Conservation (phyloP, 2,797 vertebrate species). For the Manis pentadactyla region DNA sequence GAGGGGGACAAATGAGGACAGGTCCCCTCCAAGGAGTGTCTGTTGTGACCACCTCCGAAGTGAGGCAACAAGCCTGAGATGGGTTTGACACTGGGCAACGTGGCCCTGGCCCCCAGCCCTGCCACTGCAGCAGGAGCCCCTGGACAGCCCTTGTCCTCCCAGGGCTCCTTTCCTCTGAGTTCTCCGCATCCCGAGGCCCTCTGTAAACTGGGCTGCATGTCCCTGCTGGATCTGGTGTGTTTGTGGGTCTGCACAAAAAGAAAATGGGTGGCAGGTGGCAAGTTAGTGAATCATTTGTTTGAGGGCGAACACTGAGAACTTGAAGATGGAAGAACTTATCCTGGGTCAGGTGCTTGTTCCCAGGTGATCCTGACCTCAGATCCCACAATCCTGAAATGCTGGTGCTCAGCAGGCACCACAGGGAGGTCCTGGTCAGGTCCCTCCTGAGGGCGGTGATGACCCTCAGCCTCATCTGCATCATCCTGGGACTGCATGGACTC, state of each 20-base stretch:
- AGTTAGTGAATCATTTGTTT: background rate
- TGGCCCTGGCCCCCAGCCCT: accelerated
- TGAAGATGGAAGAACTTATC: background rate
- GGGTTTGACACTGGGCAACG: background rate
- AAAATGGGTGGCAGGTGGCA: background rate
- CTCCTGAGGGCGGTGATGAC: no score
- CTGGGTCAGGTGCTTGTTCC: background rate
- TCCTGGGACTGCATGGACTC: background rate
- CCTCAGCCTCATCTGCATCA: background rate
- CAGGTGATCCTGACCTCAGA: background rate
- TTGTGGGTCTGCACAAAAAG: background rate
- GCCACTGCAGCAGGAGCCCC: background rate
- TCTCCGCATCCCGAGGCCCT: background rate
- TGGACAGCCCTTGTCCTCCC: background rate
- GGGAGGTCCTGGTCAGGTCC: background rate
- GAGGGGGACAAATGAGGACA: background rate
- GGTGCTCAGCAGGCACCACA: background rate
- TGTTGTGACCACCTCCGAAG: background rate
- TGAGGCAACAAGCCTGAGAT: no score
- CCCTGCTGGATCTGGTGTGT: background rate
- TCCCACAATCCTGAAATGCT: background rate
- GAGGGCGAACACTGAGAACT: background rate
- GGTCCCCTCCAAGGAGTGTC: background rate
- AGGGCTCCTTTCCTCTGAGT: background rate
- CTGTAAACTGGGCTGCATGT: background rate